Base-by-base conservation (phyloP, 2,113 vertebrate species). In the Prolemur simus region DNA sequence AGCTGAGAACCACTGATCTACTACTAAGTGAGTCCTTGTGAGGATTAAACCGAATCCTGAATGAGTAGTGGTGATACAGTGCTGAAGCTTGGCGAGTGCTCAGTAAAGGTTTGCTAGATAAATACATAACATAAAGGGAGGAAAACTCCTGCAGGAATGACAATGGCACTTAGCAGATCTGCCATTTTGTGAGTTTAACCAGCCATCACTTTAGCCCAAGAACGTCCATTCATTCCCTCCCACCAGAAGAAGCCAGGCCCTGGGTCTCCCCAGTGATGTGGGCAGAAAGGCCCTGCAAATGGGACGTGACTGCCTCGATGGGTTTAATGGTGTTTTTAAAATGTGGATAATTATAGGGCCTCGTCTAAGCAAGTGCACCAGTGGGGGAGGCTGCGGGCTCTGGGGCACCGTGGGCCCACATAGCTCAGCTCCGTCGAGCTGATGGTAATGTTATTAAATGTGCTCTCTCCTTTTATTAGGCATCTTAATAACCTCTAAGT, bases 401-500 rank as follows among this genome's bases (percentile, higher is more conserved):
- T 92, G 96, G 97, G 98, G 97, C 98, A 98, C 97, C 64, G 14
- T 94, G 97, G 96, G 97, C 97, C 96, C 98, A 42, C 92, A 95
- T 89, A 89, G 84, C 17, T n/a, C 97, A 98, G 98, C 98, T 97
- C 98, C 83, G 66, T 96, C 82, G 97, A 97, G 98, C 98, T 98
- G 98, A 98, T 98, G 98, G 98, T 98, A 98, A 98, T 98, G 97
- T 98, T 99, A 98, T 98, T 98, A 98, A 99, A 98, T 98, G 98
- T 98, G 98, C 98, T 98, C 98, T 98, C 98, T 99, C 98, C 98
- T 99, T 98, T 98, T 99, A 98, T 98, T 98, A 98, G 98, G 98
- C 98, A 98, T 99, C 98, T 99, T 98, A 99, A 98, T 99, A 99
- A 98, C 98, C 98, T 98, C 98, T 98, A 98, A 99, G 98, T 98